Base-by-base conservation (phyloP, 2,113 vertebrate genomes). In the Lepisosteus osseus region DNA sequence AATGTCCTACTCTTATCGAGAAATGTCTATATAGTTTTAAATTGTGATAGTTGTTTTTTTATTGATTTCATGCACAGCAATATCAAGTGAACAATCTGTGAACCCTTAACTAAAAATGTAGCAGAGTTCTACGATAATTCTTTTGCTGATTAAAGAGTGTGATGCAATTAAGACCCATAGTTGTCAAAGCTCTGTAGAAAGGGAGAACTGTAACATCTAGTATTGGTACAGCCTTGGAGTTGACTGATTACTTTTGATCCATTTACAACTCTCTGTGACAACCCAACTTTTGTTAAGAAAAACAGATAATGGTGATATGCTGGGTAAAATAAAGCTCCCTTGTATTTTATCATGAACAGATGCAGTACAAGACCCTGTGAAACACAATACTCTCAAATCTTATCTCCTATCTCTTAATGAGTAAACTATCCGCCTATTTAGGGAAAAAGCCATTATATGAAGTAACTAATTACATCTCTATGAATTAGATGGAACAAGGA, bases 321-420 rank as follows among this genome's bases (percentile, higher is more conserved):
- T 64, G 29, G 41, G 62, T 64, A 41, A 64, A 64, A 41, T 64
- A 64, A 64, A 64, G 40, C 62, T 64, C 9, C 9, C 29, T 29
- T 29, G 29, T 15, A 41, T 29, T 29, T 29, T 29, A 64, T 64
- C 62, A 7, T 55, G 3, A 68, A 73, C 90, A 90, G 87, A 88
- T 92, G 90, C 76, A 62, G 41, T 64, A 74, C 81, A 56, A 51
- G 74, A 66, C 68, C 57, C 5, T 68, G 63, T 67, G 86, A 89
- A 78, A 90, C 77, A 74, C 67, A 79, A 89, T 68, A 79, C 80
- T 75, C 2, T 29, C 4, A 76, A 86, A 90, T 91, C 86, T 90
- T 81, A 91, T 85, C 85, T 82, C 73, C 59, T 67, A 84, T 89
- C 86, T 90, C 77, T 83, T 90, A 92, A 89, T 91, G 89, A 91